Conservation (phyloP, 2,797 vertebrate species). For the Coluber constrictor region DNA sequence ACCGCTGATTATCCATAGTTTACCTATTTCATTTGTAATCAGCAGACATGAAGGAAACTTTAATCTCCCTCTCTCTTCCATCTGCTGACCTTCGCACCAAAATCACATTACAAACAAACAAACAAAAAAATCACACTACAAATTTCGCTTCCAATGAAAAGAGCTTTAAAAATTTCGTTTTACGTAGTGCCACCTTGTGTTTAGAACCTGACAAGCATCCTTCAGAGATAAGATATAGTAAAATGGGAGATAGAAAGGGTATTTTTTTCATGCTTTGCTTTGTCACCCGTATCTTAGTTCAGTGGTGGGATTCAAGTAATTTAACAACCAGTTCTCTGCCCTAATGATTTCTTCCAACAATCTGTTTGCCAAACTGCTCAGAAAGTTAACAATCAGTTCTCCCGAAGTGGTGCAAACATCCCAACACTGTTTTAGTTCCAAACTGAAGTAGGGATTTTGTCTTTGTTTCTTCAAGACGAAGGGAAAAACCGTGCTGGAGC, state of each 20-base stretch:
- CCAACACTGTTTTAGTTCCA: no score
- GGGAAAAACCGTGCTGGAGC: neutral
- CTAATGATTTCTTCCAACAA: no score
- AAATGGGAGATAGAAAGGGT: neutral
- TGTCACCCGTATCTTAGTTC: no score
- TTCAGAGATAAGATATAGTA: neutral
- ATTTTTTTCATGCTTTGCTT: neutral
- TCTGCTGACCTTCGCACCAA: neutral
- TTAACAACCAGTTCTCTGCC: no score
- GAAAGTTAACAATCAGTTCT: no score
- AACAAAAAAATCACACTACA: no score
- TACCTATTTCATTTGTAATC: neutral
- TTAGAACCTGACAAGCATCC: neutral
- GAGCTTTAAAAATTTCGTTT: neutral
- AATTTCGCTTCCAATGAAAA: neutral
- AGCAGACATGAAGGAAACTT: no score
- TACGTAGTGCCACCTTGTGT: conserved; percentile 22
- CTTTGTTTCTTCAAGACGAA: neutral
- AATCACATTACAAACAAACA: no score
- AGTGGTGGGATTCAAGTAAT: no score
- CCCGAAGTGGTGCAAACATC: no score
- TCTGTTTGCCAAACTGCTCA: no score
- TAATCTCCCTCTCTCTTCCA: neutral
- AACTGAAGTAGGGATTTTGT: neutral
- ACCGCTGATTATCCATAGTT: no score